Conservation (phyloP, 2,113 vertebrate genomes). For the Pholis gunnellus region DNA sequence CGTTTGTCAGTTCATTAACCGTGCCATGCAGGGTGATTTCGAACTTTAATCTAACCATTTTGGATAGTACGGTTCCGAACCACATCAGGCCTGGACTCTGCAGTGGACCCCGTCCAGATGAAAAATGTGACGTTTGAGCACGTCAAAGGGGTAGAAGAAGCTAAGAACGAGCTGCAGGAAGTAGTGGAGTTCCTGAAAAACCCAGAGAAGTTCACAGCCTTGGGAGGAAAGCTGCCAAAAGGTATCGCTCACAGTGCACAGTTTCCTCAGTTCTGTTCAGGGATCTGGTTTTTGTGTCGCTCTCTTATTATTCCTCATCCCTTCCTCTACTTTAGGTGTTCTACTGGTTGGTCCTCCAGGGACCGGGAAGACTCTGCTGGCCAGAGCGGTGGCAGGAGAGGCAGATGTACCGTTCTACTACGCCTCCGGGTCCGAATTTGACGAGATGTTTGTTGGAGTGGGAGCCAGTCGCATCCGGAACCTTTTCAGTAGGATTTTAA, state of each 20-base stretch:
- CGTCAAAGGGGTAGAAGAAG: conserved; percentile 97
- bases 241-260: conserved; percentile 72
- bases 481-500: conserved; percentile 88
- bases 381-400: conserved; percentile 96
- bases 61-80: conserved; percentile 95
- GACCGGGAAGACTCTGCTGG: conserved; percentile 97
- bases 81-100: conserved; percentile 94
- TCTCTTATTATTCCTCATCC: background rate
- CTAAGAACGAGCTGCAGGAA: conserved; percentile 97
- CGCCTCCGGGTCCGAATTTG: conserved; percentile 96
- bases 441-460: conserved; percentile 99
- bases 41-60: conserved; percentile 83
- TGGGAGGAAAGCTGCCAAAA: conserved; percentile 99
- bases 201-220: conserved; percentile 95
- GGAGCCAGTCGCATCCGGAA: conserved; percentile 98
- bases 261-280: background rate
- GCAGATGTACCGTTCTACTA: conserved; percentile 98
- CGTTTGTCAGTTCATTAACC: conserved; percentile 30
- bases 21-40: conserved; percentile 71
- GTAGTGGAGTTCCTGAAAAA: conserved; percentile 98
- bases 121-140: conserved; percentile 99
- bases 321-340: conserved; percentile 84
- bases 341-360: conserved; percentile 95
- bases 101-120: conserved; percentile 96
- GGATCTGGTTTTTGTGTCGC: background rate